phyloP scores from a whole-genome alignment of 2,888 invertebrate genomes.

The Cantharis lateralis region DNA sequence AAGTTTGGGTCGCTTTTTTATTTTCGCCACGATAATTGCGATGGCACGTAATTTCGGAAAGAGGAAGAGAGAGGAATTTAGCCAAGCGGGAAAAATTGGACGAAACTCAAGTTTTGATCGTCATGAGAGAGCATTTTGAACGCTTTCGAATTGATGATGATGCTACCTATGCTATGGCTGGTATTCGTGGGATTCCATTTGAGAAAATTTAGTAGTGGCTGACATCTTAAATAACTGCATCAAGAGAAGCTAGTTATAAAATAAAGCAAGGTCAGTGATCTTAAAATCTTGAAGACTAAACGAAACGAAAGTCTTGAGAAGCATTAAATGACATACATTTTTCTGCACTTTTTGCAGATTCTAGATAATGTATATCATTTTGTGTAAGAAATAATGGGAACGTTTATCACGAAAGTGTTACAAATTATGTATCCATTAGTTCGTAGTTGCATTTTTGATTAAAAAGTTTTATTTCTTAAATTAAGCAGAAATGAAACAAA shows the following conservation, averaged over 20 bases:
- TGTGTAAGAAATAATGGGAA: conserved; percentile 8
- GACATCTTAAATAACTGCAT: conserved; percentile 1
- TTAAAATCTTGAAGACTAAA: conserved; percentile 32
- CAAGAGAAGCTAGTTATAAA: neutral
- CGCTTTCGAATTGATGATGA: neutral
- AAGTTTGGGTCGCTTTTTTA: conserved; percentile 15
- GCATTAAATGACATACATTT: conserved; percentile 30
- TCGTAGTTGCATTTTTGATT: neutral
- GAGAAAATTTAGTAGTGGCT: neutral
- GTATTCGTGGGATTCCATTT: neutral
- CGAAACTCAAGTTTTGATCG: neutral
- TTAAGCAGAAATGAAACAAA: neutral
- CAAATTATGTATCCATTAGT: conserved; percentile 1
- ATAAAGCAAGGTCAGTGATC: conserved; percentile 28
- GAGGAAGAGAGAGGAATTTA: neutral
- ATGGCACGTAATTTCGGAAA: neutral
- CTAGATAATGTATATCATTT: conserved; percentile 10
- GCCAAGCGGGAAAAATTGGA: neutral
- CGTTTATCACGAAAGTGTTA: conserved; percentile 13
- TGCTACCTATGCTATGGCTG: too few relatives aligned
- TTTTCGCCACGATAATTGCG: neutral
- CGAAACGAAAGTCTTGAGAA: conserved; percentile 30
- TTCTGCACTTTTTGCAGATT: conserved; percentile 18
- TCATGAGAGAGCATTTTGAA: neutral
- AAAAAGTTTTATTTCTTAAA: neutral